Evolutionary conservation across 92 coral and sea anemone genomes (phyloP), one percentile per base, ranked within the genome.

Genomic region (Paramuricea clavata): DNA sequence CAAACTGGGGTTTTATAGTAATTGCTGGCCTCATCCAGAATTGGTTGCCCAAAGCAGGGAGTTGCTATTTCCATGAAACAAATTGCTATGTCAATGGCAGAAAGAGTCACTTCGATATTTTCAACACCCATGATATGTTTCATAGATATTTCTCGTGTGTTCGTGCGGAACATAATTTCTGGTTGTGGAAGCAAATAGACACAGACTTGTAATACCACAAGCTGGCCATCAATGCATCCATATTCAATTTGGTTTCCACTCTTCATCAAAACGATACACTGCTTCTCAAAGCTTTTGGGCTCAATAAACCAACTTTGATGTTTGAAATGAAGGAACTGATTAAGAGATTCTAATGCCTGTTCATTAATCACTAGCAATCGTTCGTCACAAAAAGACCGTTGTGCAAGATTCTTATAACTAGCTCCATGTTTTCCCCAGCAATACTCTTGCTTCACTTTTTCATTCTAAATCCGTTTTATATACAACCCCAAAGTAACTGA

Each of bases 11-110:
- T 11, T 27, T 69, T 68, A 3, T 26, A 19, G 43, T 12, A 30
- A 44, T 69, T 47, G 49, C 31, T 69, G 49, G 0, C 10, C 30
- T 1, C 17, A 4, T 0, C 21, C 2, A 19, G 43, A 0, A 69
- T 31, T 69, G 76, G 76, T 27, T 69, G 43, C 31, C 76, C 76
- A 26, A 69, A 31, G 49, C 76, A 69, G 12, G 76, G 76, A 30
- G 76, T 69, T 27, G 76, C 76, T 33, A 47, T 69, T 19, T 69
- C 76, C 15, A 12, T 11, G 76, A 69, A 69, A 69, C 76, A 33
- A 10, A 69, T 69, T 39, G 76, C 76, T 4, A 33, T 27, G 31
- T 27, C 44, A 34, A 69, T 69, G 31, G 76, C 44, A 0, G 76
- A 69, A 12, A 8, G 5, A 30, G 76, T 30, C 19, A 69, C 2